Evolutionary conservation across 1,140 invertebrate species (phyloP), one percentile per base, ranked within the genome.

Genomic region (Thaumatotibia leucotreta): DNA sequence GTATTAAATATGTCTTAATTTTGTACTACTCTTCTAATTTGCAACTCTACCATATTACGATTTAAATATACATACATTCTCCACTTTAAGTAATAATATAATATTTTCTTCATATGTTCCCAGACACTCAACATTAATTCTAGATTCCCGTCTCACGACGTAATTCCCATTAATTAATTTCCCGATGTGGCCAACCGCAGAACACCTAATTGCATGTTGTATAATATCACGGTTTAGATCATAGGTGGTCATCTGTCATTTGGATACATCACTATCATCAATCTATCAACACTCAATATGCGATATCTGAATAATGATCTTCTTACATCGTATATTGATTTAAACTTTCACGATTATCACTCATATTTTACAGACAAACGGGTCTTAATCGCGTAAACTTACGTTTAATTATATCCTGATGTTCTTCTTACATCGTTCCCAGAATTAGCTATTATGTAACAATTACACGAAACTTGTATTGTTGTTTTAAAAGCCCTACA

Each of bases 181-280:
- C 52, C 67, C 64, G 67, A 76, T 72, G 66, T 73, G 74, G 63
- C 73, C 45, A 74, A 75, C 76, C 74, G 71, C 73, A 82, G 61
- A 64, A 66, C 66, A 74, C 65, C 74, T 82, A 86, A 82, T 86
- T 81, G 66, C 68, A 50, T 49, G 68, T 83, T 81, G 76, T 76
- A 74, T 79, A 83, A 84, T 68, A 75, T 39, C 35, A 39, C 52
- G 73, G 67, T 63, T 86, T 78, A 77, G 70, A 80, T 79, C 75
- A 75, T 68, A 61, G 62, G 73, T 14, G 23, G 5, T n/a, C 11
- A 64, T 74, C 81, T 81, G 79, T 73, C 71, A 78, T 79, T 82
- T 79, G 74, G 75, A 66, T 66, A 66, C 71, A 72, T 73, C 61
- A 73, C 69, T 75, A 73, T 77, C 72, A 77, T 74, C 32, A 75